Base-by-base conservation (phyloP, 2,888 invertebrate genomes). In the Epistrophella euchroma region DNA sequence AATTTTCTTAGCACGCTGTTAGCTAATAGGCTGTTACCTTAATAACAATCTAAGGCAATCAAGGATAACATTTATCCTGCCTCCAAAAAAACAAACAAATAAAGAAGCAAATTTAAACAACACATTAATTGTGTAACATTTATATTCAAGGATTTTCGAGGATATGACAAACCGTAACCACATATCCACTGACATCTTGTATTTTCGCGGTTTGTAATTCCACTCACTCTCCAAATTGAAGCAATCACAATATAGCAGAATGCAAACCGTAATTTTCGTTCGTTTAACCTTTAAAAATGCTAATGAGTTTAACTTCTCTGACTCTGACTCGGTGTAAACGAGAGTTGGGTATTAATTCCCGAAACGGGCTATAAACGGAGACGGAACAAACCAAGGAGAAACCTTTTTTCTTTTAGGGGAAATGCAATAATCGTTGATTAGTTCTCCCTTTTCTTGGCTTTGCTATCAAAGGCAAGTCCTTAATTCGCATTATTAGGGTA, bases 381-480 rank as follows among this genome's bases (percentile, higher is more conserved):
- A n/a, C 37, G 37, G 4, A 45, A 17, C 22, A n/a, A 32, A 50
- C 10, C 28, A 28, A 3, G 55, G 50, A 10, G 52, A 22, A 68
- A 72, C 58, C 62, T 71, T 74, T 84, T 40, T 15, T n/a, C n/a
- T n/a, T 28, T 15, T 22, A 6, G 13, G 52, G 68, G 40, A 80
- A 85, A 77, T 77, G 76, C 85, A 81, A 85, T 85, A 81, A 85
- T 73, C 76, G 76, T 76, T 81, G 85, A 85, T 85, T 76, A 77
- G 76, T 68, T 68, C 68, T 43, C 56, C 35, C 55, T 19, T 50
- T 37, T 2, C 11, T 22, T 32, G 32, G 35, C 68, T 40, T 37
- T 62, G 68, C 73, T 56, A 43, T 62, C 73, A 85, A 77, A 76
- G 72, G 68, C 47, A 60, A 17, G 43, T 28, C 72, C 25, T 76